Evolutionary conservation across 1,140 invertebrate species (phyloP), one percentile per base, ranked within the genome.

Genomic region (Leptinotarsa texana): DNA sequence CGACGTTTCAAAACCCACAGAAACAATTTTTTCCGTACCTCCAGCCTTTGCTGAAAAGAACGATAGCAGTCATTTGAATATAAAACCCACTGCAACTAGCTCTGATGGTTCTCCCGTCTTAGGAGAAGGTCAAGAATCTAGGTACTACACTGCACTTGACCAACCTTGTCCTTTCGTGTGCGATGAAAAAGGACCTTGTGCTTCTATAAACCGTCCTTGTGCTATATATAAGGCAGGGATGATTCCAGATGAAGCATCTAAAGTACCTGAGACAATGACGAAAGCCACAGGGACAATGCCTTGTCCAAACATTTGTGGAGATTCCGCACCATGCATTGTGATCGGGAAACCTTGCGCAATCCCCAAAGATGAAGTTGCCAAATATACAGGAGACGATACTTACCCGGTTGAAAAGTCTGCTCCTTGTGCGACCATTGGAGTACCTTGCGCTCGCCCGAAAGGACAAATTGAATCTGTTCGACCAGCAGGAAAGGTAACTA

Each of bases 11-110:
- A 65, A 65, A 65, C 21, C 13, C 8, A 65, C 63, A 13, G 27
- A 65, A 65, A 75, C 74, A 0, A 22, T 75, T 6, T 48, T 75
- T 1, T 63, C 69, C 17, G 76, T 74, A n/a, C 66, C 74, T 15
- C 33, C 65, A 42, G 61, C 70, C 2, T 75, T 73, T 63, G 72
- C 73, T 17, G 6, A 73, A 47, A 70, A 73, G 17, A 65, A 66
- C 18, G 71, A 22, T 15, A 78, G 77, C 42, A 78, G 77, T 22
- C 21, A 65, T n/a, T 33, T 13, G 27, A 22, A 13, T 65, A 21
- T 18, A 65, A 65, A 33, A 4, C 13, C 21, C 63, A 18, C 63
- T 8, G 15, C 51, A 15, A 57, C 51, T 18, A 57, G 17, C 51
- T 57, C 15, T 18, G 15, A 4, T 18, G 51, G 51, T 57, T 13